Evolutionary conservation across 2,888 invertebrate species (phyloP).

Genomic region (Drosophila putrida): DNA sequence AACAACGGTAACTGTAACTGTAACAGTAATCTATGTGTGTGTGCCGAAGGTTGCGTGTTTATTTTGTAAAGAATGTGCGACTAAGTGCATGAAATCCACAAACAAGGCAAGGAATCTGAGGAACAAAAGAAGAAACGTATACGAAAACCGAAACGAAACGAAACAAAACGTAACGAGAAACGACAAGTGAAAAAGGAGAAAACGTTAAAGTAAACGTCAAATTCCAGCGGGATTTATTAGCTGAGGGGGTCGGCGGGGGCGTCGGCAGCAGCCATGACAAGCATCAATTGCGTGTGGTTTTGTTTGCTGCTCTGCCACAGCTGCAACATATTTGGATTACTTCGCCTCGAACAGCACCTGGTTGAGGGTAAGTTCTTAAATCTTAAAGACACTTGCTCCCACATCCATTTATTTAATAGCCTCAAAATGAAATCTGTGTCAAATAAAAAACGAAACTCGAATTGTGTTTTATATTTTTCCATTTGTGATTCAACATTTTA

Average conservation of each 20-base stretch:
- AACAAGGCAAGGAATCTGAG: conserved; percentile 20
- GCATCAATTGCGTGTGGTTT: conserved; percentile 64
- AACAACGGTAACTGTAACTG: conserved; percentile 17
- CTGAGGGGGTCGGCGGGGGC: conserved; percentile 1
- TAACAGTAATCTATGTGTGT: conserved; percentile 44
- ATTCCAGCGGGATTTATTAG: conserved; percentile 18
- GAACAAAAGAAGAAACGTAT: conserved; percentile 20
- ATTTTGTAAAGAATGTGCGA: conserved; percentile 58
- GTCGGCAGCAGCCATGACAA: conserved; percentile 56
- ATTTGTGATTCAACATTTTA: conserved; percentile 59
- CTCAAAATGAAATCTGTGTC: conserved; percentile 50
- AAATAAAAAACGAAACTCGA: conserved; percentile 48
- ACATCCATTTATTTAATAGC: conserved; percentile 1
- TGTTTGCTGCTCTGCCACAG: conserved; percentile 59
- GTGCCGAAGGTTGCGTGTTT: conserved; percentile 54
- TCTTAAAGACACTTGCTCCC: conserved; percentile 7
- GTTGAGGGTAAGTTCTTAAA: conserved; percentile 56
- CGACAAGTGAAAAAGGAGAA: conserved; percentile 18
- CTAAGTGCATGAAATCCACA: conserved; percentile 68
- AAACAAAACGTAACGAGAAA: conserved; percentile 31
- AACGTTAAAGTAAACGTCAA: conserved; percentile 19
- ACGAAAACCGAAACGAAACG: conserved; percentile 12
- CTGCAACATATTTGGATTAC: conserved; percentile 72
- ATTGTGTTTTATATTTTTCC: conserved; percentile 49
- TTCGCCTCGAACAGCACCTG: conserved; percentile 43